Conservation (phyloP, 2,888 invertebrate genomes). For the Drosophila suboccidentalis region DNA sequence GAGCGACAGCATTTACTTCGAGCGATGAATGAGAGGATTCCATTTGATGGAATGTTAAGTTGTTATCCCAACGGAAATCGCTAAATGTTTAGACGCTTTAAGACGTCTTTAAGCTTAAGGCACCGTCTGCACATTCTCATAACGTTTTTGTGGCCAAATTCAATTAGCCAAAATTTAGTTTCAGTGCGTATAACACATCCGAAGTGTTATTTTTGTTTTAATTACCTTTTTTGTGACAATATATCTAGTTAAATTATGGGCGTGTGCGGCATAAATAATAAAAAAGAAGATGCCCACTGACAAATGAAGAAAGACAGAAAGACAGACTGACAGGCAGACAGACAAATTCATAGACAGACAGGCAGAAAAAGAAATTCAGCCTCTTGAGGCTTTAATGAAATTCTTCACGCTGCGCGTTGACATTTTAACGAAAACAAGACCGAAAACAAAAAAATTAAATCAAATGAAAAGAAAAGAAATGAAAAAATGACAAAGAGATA, state of each 20-base stretch:
- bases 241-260: constrained; percentile 25
- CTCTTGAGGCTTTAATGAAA: constrained; percentile 51
- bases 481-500: background rate
- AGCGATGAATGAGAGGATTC: constrained; percentile 48
- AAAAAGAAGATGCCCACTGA: constrained; percentile 29
- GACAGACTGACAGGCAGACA: constrained; percentile 5
- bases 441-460: constrained; percentile 17
- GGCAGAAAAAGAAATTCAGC: constrained; percentile 39
- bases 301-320: constrained; percentile 14
- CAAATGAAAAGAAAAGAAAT: constrained; percentile 28
- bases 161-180: constrained; percentile 54
- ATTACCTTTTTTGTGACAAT: constrained; percentile 48
- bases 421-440: constrained; percentile 24
- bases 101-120: constrained; percentile 34
- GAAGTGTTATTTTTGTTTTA: constrained; percentile 51
- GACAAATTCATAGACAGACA: background rate
- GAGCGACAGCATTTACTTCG: constrained; percentile 42
- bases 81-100: constrained; percentile 16
- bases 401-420: constrained; percentile 45
- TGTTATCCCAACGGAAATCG: constrained; percentile 23
- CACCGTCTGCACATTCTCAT: constrained; percentile 19
- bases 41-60: constrained; percentile 62
- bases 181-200: constrained; percentile 30
- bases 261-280: constrained; percentile 45
- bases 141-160: constrained; percentile 27